Base-by-base conservation (phyloP, 2,113 vertebrate species). In the Colistium nudipinnis region DNA sequence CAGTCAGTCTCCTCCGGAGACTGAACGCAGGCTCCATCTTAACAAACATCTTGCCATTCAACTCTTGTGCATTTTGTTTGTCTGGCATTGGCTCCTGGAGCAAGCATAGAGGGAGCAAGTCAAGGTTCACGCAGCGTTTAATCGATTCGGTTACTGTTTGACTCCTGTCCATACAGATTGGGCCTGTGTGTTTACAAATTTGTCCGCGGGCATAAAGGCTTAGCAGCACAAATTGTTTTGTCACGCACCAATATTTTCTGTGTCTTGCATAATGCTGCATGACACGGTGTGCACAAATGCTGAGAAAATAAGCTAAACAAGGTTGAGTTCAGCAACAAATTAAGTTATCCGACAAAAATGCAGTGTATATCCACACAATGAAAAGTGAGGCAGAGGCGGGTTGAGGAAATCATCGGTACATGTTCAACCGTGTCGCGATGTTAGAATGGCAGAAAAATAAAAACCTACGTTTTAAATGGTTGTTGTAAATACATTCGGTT, bases 221-320 rank as follows among this genome's bases (percentile, higher is more conserved):
- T 17, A 53, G 52, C 47, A 25, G 54, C 41, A 14, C 43, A 31
- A 38, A 51, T 27, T 69, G 19, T 22, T 62, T 25, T 38, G 35
- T 44, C 22, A 31, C 9, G 19, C 63, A 66, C 43, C 49, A 51
- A 24, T 56, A n/a, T 70, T 62, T 64, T 24, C 22, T 13, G 49
- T 54, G 20, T 33, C n/a, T n/a, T 28, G 28, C 27, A 63, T 14
- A 22, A 25, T 31, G 24, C 60, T 2, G 3, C 62, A 27, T 71
- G 44, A 51, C 43, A 52, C 51, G 49, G 62, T 57, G 17, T 45
- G n/a, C 27, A 11, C 2, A 6, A 19, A 53, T 43, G 9, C 41
- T 47, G 1, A 35, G 24, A 70, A 44, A 27, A 59, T n/a, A n/a
- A n/a, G n/a, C n/a, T n/a, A 22, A 16, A 41, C 27, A n/a, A 14